Evolutionary conservation across 1,140 invertebrate genomes (phyloP).

Genomic region (Mizuhopecten yessoensis): DNA sequence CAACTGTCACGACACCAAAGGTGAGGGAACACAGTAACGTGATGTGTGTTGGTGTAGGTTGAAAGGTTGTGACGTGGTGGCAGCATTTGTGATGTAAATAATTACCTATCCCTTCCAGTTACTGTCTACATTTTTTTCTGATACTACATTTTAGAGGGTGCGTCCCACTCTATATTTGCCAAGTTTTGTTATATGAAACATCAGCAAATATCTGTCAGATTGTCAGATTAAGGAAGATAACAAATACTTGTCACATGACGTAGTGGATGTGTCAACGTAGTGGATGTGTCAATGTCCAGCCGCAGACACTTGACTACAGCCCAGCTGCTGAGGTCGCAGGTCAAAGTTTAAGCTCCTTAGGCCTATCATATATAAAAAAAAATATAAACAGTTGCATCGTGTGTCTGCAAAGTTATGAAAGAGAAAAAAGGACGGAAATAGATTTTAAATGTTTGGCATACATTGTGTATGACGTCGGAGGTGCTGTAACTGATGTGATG

Average conservation of each 20-base stretch:
- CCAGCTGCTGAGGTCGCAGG: conserved; percentile 2
- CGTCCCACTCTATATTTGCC: background rate
- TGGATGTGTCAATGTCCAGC: background rate
- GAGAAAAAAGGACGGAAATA: background rate
- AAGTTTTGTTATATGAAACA: background rate
- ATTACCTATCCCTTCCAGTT: background rate
- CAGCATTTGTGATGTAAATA: conserved; percentile 16
- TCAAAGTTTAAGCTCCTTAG: background rate
- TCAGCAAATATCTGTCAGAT: background rate
- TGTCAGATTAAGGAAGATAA: background rate
- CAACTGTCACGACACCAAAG: background rate
- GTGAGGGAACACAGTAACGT: no score
- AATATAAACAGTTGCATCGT: background rate
- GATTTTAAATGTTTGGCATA: conserved; percentile 3
- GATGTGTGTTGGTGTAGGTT: background rate
- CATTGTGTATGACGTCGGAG: background rate
- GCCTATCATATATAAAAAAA: background rate
- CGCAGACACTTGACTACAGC: background rate
- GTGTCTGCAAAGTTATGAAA: conserved; percentile 32
- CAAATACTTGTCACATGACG: background rate
- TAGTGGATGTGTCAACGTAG: background rate
- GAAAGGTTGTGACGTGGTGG: background rate
- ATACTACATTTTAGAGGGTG: background rate
- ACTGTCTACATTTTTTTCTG: background rate
- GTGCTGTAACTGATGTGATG: background rate